These are phyloP conservation scores for Petaurus breviceps DNA, from an alignment of 2,113 vertebrate genomes.

Conservation along the genomic window DNA sequence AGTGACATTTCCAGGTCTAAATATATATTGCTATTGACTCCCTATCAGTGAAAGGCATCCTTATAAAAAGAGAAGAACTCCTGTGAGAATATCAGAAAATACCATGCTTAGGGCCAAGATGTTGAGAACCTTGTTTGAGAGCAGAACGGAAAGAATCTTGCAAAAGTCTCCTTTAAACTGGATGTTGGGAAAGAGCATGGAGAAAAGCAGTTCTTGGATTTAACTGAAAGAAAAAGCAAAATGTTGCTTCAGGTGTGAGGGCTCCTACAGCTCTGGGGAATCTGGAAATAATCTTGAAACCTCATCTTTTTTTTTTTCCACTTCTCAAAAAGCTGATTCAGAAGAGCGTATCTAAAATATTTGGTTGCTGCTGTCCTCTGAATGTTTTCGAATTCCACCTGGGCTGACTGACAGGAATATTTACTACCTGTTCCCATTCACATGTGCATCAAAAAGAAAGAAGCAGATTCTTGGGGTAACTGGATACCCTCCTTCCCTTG, in stretches of 20 bases:
- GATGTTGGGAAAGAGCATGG: neutral
- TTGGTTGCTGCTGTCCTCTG: slow-evolving; percentile 51
- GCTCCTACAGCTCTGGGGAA: slow-evolving; percentile 36
- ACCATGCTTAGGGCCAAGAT: neutral
- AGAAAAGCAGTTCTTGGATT: slow-evolving; percentile 7
- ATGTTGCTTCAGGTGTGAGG: neutral
- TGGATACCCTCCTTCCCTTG: slow-evolving; percentile 16
- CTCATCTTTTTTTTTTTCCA: slow-evolving; percentile 22
- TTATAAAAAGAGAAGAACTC: slow-evolving; percentile 27
- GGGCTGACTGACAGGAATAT: slow-evolving; percentile 40
- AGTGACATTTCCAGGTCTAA: neutral
- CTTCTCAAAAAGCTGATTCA: slow-evolving; percentile 57
- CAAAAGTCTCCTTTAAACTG: slow-evolving; percentile 32
- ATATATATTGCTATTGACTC: neutral
- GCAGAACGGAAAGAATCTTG: neutral
- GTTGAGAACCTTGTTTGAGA: neutral
- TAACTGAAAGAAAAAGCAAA: slow-evolving; percentile 26
- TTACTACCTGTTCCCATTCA: slow-evolving; percentile 56
- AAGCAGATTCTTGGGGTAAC: slow-evolving; percentile 50
- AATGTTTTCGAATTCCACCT: slow-evolving; percentile 59
- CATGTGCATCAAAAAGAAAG: slow-evolving; percentile 47
- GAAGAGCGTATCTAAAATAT: slow-evolving; percentile 60
- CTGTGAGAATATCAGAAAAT: slow-evolving; percentile 33
- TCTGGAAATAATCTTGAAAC: slow-evolving; percentile 52
- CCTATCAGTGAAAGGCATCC: neutral